Conservation (phyloP, 2,888 invertebrate genomes). For the Tipula confusa region DNA sequence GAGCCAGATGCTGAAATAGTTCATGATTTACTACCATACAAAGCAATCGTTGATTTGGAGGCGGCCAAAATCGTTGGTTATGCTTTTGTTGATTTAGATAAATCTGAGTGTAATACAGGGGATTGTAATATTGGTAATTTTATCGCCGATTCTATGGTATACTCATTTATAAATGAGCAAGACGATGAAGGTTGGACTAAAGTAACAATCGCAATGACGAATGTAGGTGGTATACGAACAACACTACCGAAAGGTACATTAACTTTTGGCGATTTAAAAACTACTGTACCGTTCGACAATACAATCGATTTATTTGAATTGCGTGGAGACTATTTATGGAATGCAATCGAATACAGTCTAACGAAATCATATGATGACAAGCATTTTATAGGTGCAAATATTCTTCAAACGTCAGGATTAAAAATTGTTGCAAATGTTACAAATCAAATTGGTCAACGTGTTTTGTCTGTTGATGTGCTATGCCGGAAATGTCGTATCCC, state of each 20-base stretch:
- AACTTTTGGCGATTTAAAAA: slow-evolving; percentile 59
- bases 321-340: slow-evolving; percentile 59
- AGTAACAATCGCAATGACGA: slow-evolving; percentile 63
- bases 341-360: slow-evolving; percentile 59
- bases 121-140: slow-evolving; percentile 75
- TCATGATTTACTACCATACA: slow-evolving; percentile 57
- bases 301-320: slow-evolving; percentile 66
- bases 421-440: slow-evolving; percentile 49
- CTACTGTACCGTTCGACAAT: slow-evolving; percentile 73
- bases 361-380: slow-evolving; percentile 46
- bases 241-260: slow-evolving; percentile 58
- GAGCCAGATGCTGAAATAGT: slow-evolving; percentile 46
- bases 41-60: slow-evolving; percentile 54
- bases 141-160: slow-evolving; percentile 65
- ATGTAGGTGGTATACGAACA: slow-evolving; percentile 68
- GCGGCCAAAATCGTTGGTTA: slow-evolving; percentile 57
- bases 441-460: slow-evolving; percentile 56
- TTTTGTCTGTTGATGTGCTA: slow-evolving; percentile 54
- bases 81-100: slow-evolving; percentile 54
- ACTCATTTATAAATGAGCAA: slow-evolving; percentile 50
- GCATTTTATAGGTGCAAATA: slow-evolving; percentile 50
- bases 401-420: slow-evolving; percentile 60
- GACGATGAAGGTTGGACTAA: slow-evolving; percentile 58
- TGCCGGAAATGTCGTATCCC: slow-evolving; percentile 65
- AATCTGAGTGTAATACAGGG: slow-evolving; percentile 62